These are phyloP conservation scores for Oscheius myriophilus DNA, from an alignment of 2,888 invertebrate species.

Conservation along the genomic window DNA sequence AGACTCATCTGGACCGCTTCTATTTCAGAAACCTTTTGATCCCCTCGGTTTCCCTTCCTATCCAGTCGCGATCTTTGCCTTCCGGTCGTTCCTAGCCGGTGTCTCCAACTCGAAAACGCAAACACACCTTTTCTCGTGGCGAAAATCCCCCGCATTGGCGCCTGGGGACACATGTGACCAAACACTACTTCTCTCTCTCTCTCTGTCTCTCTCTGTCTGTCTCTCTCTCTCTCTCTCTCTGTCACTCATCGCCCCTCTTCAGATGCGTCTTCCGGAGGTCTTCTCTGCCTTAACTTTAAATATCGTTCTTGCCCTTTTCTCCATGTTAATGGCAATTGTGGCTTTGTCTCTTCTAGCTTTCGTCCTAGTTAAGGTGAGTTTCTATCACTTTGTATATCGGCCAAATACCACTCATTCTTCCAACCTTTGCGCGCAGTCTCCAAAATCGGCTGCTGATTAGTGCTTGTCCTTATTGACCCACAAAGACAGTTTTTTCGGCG, in stretches of 20 bases:
- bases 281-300: constrained; percentile 38
- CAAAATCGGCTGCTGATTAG: too few species aligned
- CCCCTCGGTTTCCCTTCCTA: neutral
- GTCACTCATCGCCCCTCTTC: neutral
- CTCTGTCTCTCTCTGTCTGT: constrained; percentile 7
- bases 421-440: too few species aligned
- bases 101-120: constrained; percentile 23
- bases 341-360: constrained; percentile 42
- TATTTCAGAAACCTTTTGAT: neutral
- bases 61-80: constrained; percentile 2
- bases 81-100: neutral
- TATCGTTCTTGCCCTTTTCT: constrained; percentile 38
- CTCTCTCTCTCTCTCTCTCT: constrained; percentile 10
- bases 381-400: neutral
- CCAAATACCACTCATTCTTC: neutral
- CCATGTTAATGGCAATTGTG: constrained; percentile 40
- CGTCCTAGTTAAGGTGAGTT: constrained; percentile 33
- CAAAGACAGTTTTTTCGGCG: neutral
- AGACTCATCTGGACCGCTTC: too few species aligned
- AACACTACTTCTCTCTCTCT: constrained; percentile 17
- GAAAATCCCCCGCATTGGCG: constrained; percentile 13
- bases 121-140: constrained; percentile 9
- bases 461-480: too few species aligned
- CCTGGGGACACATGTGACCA: neutral
- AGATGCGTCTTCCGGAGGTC: constrained; percentile 34